phyloP scores from a whole-genome alignment of 2,113 vertebrate genomes.

The Ophiodon elongatus region DNA sequence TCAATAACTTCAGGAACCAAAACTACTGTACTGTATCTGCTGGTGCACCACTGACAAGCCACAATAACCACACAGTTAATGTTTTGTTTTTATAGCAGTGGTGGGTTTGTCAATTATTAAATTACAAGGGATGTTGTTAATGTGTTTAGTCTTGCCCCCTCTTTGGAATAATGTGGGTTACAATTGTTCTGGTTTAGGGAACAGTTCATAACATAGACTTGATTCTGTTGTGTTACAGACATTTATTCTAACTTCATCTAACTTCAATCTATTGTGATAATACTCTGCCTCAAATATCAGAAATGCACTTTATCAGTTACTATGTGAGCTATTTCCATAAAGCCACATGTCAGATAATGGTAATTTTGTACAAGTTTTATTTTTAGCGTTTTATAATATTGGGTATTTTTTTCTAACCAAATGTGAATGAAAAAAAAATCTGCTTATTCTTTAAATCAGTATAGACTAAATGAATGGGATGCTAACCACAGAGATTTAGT shows the following conservation, averaged over 20 bases:
- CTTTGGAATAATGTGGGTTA: conserved; percentile 13
- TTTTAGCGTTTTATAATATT: conserved; percentile 26
- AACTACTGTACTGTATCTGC: background rate
- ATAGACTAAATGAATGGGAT: conserved; percentile 51
- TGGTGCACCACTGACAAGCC: background rate
- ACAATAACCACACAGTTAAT: conserved; percentile 4
- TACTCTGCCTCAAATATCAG: conserved; percentile 59
- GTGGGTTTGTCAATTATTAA: background rate
- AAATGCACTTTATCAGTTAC: conserved; percentile 64
- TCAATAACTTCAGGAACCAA: conserved; percentile 46
- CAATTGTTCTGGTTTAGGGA: background rate
- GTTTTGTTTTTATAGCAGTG: background rate
- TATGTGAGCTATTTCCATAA: conserved; percentile 26
- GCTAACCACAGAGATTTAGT: conserved; percentile 37
- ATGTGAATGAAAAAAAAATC: conserved; percentile 28
- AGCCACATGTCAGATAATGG: conserved; percentile 5
- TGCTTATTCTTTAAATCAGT: conserved; percentile 31
- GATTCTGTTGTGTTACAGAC: background rate
- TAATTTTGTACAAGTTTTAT: conserved; percentile 34
- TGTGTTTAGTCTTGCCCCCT: conserved; percentile 18
- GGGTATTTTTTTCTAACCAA: conserved; percentile 19
- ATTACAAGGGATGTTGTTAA: conserved; percentile 7
- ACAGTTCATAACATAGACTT: background rate
- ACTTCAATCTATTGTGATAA: conserved; percentile 22
- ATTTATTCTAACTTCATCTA: conserved; percentile 8